These are phyloP conservation scores for Vireo griseus DNA, from an alignment of 2,797 vertebrate genomes.

Conservation along the genomic window DNA sequence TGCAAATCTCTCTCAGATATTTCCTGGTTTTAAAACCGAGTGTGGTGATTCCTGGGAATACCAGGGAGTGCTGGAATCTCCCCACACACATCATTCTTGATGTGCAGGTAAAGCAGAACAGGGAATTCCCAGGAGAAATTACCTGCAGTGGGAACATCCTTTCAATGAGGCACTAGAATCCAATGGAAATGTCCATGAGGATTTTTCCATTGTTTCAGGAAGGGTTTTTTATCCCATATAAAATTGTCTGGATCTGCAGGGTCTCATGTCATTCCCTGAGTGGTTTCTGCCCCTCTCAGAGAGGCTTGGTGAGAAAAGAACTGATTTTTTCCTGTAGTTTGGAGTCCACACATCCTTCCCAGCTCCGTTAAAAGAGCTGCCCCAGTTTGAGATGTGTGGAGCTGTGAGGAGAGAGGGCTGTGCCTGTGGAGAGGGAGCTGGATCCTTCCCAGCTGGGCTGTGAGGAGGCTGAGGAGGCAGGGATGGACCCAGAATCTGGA, in stretches of 20 bases:
- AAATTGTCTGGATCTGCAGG: not conserved
- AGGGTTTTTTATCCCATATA: not conserved
- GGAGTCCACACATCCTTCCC: not conserved
- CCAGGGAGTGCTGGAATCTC: not conserved
- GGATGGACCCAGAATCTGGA: not conserved
- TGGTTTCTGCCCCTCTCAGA: not conserved
- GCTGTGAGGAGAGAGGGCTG: not conserved
- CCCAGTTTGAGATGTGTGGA: not conserved
- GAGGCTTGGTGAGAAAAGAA: not conserved
- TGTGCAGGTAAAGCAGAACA: not conserved
- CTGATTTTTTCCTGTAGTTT: not conserved
- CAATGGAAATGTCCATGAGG: not conserved
- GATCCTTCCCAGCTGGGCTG: not conserved
- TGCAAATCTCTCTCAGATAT: not conserved
- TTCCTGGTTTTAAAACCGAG: not conserved
- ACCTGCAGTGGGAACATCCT: not conserved
- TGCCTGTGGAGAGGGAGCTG: not conserved
- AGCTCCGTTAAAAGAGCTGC: not conserved
- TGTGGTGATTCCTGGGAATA: not conserved
- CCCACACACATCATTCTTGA: not conserved
- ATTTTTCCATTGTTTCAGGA: not conserved
- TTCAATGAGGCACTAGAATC: not conserved
- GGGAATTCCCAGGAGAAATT: not conserved
- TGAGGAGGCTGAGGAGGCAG: not conserved
- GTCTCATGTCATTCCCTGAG: rapidly evolving